Conservation (phyloP, 2,113 vertebrate genomes). For the Galemys pyrenaicus region DNA sequence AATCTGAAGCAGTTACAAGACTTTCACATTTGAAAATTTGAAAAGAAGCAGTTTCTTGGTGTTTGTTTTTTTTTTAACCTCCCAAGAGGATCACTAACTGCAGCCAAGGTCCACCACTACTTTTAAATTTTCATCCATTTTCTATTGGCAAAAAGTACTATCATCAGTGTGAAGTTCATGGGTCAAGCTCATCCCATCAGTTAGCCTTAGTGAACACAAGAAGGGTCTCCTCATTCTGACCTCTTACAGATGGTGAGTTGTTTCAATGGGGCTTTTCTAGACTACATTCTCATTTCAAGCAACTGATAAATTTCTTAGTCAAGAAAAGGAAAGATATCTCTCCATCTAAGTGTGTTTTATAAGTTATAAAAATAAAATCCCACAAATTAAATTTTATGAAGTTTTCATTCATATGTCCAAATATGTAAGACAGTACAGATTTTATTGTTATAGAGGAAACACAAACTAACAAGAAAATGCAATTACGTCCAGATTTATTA, state of each 20-base stretch:
- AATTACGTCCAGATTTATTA: background rate
- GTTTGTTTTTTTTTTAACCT: background rate
- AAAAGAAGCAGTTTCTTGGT: background rate
- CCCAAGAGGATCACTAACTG: background rate
- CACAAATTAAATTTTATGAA: background rate
- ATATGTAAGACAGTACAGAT: background rate
- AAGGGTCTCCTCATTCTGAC: slow-evolving; percentile 52
- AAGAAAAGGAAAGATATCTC: background rate
- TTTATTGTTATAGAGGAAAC: background rate
- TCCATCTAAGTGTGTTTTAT: background rate
- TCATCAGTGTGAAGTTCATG: background rate
- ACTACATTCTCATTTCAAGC: slow-evolving; percentile 22
- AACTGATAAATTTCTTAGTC: background rate
- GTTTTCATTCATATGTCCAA: background rate
- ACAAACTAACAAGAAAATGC: background rate
- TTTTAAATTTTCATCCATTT: background rate
- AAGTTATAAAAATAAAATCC: background rate
- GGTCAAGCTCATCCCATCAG: slow-evolving; percentile 46
- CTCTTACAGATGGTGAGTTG: slow-evolving; percentile 42
- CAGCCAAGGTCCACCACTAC: background rate
- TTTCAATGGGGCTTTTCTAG: slow-evolving; percentile 22
- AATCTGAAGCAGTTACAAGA: background rate
- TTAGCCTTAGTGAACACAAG: slow-evolving; percentile 18
- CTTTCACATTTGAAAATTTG: slow-evolving; percentile 22
- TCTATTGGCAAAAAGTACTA: background rate